Base-by-base conservation (phyloP, 1,140 invertebrate species). In the Heliconius hermathena region DNA sequence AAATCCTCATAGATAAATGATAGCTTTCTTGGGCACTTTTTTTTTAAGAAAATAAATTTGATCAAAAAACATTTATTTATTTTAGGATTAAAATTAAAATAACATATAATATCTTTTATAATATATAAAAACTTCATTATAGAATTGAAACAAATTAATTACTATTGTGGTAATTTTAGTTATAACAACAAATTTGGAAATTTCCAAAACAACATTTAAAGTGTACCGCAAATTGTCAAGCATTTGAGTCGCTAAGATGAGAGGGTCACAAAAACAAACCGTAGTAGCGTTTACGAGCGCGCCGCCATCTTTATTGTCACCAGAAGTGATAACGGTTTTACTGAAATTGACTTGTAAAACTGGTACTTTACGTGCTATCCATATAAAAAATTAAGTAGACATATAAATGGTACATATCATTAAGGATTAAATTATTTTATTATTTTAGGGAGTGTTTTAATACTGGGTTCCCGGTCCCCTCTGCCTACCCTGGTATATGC, bases 231-330 rank as follows among this genome's bases (percentile, higher is more conserved):
- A 81, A 84, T 85, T 79, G 81, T 76, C 75, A 78, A 82, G 76
- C 49, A 73, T 73, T 38, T 80, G 78, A 71, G 57, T n/a, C 70
- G 70, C 70, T 74, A 75, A 81, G 60, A 66, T 13, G 60, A 66
- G 82, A 77, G 85, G 74, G 73, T 81, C 75, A 80, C 83, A 81
- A 84, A 81, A 74, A 82, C 78, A 83, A 83, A 81, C 66, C 81
- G 49, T 41, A 71, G 71, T 41, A 71, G 71, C 71, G 49, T 82
- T 84, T 86, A 83, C 79, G 82, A 83, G 76, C 74, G 57, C n/a
- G 38, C 66, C 80, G 71, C 78, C 79, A 60, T 81, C 81, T 79
- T 83, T 81, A 81, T 80, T 82, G 82, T 83, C 74, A 79, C 49
- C 66, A 52, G 11, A 70, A 76, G 54, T 72, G 57, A 22, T 60